Evolutionary conservation across 2,113 vertebrate species (phyloP), one percentile per base, ranked within the genome.

Genomic region (Micromys minutus): DNA sequence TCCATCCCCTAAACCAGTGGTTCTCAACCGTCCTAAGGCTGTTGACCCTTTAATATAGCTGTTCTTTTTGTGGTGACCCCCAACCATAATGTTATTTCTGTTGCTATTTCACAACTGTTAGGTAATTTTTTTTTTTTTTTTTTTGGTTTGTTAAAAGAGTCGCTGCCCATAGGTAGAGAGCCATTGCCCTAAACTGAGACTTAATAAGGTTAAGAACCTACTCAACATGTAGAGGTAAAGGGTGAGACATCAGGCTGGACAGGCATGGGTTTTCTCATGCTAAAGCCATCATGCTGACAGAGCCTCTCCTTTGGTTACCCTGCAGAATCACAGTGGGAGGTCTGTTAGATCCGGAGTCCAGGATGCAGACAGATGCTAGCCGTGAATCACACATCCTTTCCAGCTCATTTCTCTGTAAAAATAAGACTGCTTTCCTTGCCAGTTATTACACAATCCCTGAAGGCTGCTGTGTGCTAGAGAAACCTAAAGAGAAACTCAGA

Each of bases 131-230:
- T 57, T 80, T 57, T 36, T 55, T 36, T 52, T 55, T 21, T 22
- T 57, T 80, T 57, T 36, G 19, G 19, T 55, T 80, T n/a, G 19
- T 36, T 21, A n/a, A 80, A 12, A 12, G 77, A 34, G 34, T 24
- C 36, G 29, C 12, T 36, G 7, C 34, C 52, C 11, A 13, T 52
- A 80, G 52, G 45, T 47, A 13, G 24, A 76, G 74, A 47, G 29
- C 26, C 45, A 45, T 26, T 29, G 13, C 42, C 42, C 24, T 76
- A 50, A 76, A 47, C 72, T 81, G 52, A 59, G 24, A 59, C 79
- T 77, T 93, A 63, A 36, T 80, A 86, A 94, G 13, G 26, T 91
- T 63, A 83, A 39, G 42, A 94, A 85, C 12, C 21, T 87, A 31
- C 8, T 22, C 9, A 22, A 59, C 16, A 77, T 61, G 57, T 17